A percentile compares a stretch with the other conserved stretches of the same genome.
Evolutionary conservation across 2,888 invertebrate genomes (phyloP).

Genomic region (Tricholauxania praeusta): DNA sequence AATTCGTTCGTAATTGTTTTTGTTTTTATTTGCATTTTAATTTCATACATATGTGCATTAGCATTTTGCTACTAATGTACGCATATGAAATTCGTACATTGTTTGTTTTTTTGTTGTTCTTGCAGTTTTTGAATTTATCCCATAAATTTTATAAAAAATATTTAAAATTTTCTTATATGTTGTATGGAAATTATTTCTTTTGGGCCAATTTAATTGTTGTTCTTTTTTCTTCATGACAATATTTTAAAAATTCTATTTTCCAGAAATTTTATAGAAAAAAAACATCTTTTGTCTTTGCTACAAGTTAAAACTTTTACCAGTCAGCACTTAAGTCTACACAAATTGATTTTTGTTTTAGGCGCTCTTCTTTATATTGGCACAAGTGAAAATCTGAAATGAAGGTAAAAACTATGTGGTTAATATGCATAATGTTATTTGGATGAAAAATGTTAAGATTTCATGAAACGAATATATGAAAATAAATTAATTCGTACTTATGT

Average conservation of each 20-base stretch:
- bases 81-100: slow-evolving; percentile 14
- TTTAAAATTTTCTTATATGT: no score
- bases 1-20: slow-evolving; percentile 29
- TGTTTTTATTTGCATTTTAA: not conserved
- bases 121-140: not conserved
- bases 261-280: not conserved
- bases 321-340: not conserved
- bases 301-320: no score
- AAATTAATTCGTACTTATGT: no score
- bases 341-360: not conserved
- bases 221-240: not conserved
- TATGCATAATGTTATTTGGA: not conserved
- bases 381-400: slow-evolving; percentile 17
- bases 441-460: no score
- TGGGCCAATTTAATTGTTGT: not conserved
- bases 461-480: no score
- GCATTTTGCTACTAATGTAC: slow-evolving; percentile 2
- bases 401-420: not conserved
- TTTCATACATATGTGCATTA: slow-evolving; percentile 12
- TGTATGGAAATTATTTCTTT: no score
- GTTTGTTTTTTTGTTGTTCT: not conserved
- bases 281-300: no score
- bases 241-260: not conserved
- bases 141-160: not conserved
- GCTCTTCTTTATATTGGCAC: not conserved